Evolutionary conservation across 2,113 vertebrate genomes (phyloP).

Genomic region (Arvicanthis niloticus): DNA sequence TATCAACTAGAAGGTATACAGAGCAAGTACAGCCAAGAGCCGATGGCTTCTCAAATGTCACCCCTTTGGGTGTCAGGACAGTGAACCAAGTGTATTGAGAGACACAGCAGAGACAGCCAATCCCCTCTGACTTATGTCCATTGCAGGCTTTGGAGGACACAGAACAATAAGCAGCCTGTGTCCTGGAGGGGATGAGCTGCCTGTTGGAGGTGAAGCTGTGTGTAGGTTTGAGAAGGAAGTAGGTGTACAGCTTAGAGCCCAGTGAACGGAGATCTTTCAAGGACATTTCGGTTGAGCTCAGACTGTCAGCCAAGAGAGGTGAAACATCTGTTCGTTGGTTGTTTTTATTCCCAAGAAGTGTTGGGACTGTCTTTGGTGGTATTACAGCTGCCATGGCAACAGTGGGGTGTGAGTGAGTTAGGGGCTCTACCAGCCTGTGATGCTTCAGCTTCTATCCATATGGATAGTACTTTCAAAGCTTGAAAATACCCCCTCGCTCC

Average conservation of each 20-base stretch:
- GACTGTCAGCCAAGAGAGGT: background rate
- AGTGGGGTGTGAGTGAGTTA: background rate
- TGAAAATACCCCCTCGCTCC: background rate
- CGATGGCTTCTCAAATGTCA: background rate
- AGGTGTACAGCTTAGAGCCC: background rate
- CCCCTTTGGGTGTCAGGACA: background rate
- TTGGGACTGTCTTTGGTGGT: background rate
- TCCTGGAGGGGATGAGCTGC: background rate
- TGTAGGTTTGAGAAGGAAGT: background rate
- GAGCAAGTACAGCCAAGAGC: background rate
- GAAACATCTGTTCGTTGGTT: slow-evolving; percentile 6
- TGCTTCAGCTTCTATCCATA: slow-evolving; percentile 22
- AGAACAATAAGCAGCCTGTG: background rate
- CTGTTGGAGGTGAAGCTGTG: background rate
- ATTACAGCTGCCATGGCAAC: background rate
- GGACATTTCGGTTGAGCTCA: background rate
- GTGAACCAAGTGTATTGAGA: background rate
- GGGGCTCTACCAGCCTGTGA: background rate
- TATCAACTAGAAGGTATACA: background rate
- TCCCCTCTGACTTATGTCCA: background rate
- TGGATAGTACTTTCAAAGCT: slow-evolving; percentile 14
- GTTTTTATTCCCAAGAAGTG: background rate
- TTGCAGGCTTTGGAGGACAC: background rate
- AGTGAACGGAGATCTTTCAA: fast-evolving
- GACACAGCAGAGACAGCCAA: background rate